A percentile compares a stretch with the other conserved stretches of the same genome.
These are phyloP conservation scores for Heliconius charithonia DNA, from an alignment of 2,888 invertebrate genomes.

Conservation along the genomic window DNA sequence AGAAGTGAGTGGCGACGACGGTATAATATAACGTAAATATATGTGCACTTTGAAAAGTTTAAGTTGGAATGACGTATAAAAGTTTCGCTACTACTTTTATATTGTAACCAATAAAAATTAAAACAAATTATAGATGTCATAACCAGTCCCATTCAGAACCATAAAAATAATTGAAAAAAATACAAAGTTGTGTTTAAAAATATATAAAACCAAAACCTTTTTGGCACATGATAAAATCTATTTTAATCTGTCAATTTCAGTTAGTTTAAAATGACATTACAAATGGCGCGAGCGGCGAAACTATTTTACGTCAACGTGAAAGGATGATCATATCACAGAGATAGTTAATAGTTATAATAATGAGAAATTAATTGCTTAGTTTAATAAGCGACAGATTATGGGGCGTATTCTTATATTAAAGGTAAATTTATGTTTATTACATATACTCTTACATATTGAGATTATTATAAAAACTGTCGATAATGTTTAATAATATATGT, in stretches of 20 bases:
- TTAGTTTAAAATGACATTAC: constrained; percentile 10
- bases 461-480: neutral
- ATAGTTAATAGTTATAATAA: constrained; percentile 53
- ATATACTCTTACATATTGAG: constrained; percentile 8
- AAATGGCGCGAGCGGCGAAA: constrained; percentile 48
- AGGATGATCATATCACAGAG: constrained; percentile 67
- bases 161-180: neutral
- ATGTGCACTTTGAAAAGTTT: constrained; percentile 63
- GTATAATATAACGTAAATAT: constrained; percentile 54
- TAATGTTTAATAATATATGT: neutral
- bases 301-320: constrained; percentile 56
- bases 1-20: constrained; percentile 65
- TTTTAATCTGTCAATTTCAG: constrained; percentile 16
- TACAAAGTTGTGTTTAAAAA: constrained; percentile 4
- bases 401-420: constrained; percentile 7
- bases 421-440: constrained; percentile 1
- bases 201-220: constrained; percentile 21
- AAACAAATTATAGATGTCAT: neutral
- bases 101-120: neutral
- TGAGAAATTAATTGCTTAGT: constrained; percentile 43
- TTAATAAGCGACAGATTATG: constrained; percentile 32
- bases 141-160: neutral
- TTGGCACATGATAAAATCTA: constrained; percentile 45
- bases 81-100: constrained; percentile 35
- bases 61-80: constrained; percentile 37